phyloP scores from a whole-genome alignment of 2,797 vertebrate genomes.

The Geotrypetes seraphini region DNA sequence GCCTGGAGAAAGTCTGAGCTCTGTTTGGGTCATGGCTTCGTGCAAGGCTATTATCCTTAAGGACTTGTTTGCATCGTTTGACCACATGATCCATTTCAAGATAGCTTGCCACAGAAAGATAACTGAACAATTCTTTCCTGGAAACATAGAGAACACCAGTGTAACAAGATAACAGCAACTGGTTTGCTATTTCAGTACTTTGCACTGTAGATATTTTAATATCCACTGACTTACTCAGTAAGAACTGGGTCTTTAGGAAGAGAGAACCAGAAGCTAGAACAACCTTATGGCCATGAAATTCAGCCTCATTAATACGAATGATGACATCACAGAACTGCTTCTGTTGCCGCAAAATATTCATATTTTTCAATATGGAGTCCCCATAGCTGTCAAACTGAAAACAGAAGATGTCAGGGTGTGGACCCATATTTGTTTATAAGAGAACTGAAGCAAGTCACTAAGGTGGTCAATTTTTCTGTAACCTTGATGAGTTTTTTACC shows the following conservation, averaged over 20 bases:
- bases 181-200: conserved; percentile 83
- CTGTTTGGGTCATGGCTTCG: too few species aligned
- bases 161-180: conserved; percentile 88
- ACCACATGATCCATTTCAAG: conserved; percentile 97
- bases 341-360: conserved; percentile 86
- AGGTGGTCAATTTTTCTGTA: too few species aligned
- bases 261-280: conserved; percentile 94
- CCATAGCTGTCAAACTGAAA: conserved; percentile 92
- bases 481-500: too few species aligned
- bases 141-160: conserved; percentile 90
- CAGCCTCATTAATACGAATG: conserved; percentile 86
- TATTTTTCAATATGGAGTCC: conserved; percentile 88
- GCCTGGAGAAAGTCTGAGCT: too few species aligned
- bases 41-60: conserved; percentile 1
- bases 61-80: conserved; percentile 92
- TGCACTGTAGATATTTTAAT: conserved; percentile 89
- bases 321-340: conserved; percentile 94
- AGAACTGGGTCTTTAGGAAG: conserved; percentile 92
- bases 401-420: conserved; percentile 86
- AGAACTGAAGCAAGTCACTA: too few species aligned
- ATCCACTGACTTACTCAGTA: conserved; percentile 83
- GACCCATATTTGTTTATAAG: too few species aligned
- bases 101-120: conserved; percentile 92
- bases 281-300: conserved; percentile 91
- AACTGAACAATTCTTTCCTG: conserved; percentile 88